Evolutionary conservation across 2,888 invertebrate species (phyloP).

Genomic region (Polydesmus complanatus): DNA sequence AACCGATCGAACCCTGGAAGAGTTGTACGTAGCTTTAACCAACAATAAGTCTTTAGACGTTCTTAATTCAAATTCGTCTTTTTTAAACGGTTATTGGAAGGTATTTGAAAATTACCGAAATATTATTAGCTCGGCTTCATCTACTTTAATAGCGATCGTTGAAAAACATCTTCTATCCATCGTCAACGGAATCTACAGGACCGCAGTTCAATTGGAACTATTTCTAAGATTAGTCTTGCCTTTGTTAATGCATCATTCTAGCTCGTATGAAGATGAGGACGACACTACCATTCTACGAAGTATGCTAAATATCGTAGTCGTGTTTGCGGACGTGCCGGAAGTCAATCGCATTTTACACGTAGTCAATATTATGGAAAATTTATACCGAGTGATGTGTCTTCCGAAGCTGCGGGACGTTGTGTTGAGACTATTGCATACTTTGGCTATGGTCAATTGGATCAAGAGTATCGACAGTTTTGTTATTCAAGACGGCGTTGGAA

Average conservation of each 20-base stretch:
- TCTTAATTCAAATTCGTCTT: background rate
- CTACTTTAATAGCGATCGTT: background rate
- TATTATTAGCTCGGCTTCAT: background rate
- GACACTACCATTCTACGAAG: background rate
- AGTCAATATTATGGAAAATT: background rate
- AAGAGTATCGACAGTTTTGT: too few species aligned
- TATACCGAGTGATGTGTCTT: background rate
- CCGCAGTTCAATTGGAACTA: background rate
- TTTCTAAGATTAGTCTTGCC: conserved; percentile 3
- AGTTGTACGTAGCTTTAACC: background rate
- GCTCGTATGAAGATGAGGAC: background rate
- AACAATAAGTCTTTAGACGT: background rate
- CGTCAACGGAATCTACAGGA: background rate
- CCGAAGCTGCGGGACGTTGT: background rate
- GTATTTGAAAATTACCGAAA: conserved; percentile 1
- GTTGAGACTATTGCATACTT: background rate
- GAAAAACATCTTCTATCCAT: background rate
- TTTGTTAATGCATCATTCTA: background rate
- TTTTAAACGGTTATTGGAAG: background rate
- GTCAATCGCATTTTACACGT: background rate
- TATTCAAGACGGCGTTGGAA: background rate
- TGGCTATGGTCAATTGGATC: background rate
- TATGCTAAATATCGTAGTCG: background rate
- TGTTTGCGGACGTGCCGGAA: background rate
- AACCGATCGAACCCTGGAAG: background rate